Conservation (phyloP, 1,140 invertebrate species). For the Parapsyche elsis region DNA sequence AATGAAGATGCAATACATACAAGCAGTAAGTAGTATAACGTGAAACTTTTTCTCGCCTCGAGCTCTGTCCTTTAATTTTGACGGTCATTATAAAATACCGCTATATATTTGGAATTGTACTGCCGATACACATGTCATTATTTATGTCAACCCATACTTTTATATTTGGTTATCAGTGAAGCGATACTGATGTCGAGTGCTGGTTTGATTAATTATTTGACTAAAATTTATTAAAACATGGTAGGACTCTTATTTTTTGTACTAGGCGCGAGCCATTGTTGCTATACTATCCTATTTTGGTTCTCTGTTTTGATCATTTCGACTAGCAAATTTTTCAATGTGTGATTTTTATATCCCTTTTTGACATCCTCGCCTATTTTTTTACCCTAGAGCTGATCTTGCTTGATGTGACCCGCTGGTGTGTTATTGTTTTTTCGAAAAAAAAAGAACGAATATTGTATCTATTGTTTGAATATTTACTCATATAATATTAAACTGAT, state of each 20-base stretch:
- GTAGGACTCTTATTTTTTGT: constrained; percentile 6
- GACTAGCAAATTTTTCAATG: constrained; percentile 32
- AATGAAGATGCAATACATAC: too few relatives aligned
- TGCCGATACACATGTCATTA: too few relatives aligned
- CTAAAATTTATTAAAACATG: too few relatives aligned
- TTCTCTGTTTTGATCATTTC: constrained; percentile 25
- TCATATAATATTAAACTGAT: constrained; percentile 53
- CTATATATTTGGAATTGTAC: too few relatives aligned
- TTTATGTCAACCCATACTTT: too few relatives aligned
- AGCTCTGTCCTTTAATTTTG: too few relatives aligned
- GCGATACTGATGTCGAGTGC: too few relatives aligned
- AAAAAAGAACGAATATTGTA: constrained; percentile 32
- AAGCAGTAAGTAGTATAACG: too few relatives aligned
- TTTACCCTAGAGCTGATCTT: constrained; percentile 44
- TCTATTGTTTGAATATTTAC: constrained; percentile 54
- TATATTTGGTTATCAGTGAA: too few relatives aligned
- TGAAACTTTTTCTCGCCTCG: too few relatives aligned
- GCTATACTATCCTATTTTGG: not conserved
- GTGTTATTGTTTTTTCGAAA: constrained; percentile 42
- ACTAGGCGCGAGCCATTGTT: not conserved
- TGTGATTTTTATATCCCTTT: constrained; percentile 31
- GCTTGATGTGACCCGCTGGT: constrained; percentile 54
- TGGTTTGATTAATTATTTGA: too few relatives aligned
- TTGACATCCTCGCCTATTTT: constrained; percentile 33
- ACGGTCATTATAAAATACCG: too few relatives aligned